A percentile compares a stretch with the other conserved stretches of the same genome.
Evolutionary conservation across 2,113 vertebrate species (phyloP).

Genomic region (Psammodynastes pulverulentus): DNA sequence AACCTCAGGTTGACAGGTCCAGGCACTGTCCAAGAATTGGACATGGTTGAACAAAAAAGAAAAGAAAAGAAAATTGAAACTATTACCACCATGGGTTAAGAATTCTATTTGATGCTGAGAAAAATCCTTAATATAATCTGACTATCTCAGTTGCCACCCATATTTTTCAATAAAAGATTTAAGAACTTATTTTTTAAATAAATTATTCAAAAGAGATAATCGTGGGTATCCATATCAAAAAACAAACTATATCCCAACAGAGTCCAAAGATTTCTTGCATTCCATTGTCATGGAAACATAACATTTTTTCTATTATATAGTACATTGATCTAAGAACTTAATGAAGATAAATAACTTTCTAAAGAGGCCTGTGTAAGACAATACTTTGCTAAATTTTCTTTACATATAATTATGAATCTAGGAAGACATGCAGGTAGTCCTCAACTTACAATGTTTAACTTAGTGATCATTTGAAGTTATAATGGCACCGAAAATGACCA

Average conservation of each 20-base stretch:
- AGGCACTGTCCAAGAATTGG: background rate
- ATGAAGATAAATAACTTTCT: background rate
- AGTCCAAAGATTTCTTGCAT: background rate
- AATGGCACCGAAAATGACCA: too few relatives aligned
- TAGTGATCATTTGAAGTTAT: too few relatives aligned
- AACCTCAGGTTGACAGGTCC: too few relatives aligned
- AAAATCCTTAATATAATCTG: background rate
- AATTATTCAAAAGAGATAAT: background rate
- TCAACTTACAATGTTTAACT: too few relatives aligned
- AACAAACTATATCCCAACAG: background rate
- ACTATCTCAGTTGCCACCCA: background rate
- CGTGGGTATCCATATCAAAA: background rate
- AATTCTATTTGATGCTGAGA: background rate
- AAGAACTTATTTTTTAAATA: background rate
- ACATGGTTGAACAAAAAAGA: background rate
- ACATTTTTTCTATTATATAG: background rate
- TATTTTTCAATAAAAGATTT: background rate
- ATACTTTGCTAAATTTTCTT: too few relatives aligned
- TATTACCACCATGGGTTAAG: background rate
- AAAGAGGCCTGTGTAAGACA: too few relatives aligned
- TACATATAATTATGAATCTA: too few relatives aligned
- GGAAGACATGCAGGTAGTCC: too few relatives aligned
- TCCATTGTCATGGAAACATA: background rate
- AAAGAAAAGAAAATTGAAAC: background rate
- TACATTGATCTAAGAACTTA: background rate